phyloP scores from a whole-genome alignment of 2,797 vertebrate species.

The Sebastes matsubarae region DNA sequence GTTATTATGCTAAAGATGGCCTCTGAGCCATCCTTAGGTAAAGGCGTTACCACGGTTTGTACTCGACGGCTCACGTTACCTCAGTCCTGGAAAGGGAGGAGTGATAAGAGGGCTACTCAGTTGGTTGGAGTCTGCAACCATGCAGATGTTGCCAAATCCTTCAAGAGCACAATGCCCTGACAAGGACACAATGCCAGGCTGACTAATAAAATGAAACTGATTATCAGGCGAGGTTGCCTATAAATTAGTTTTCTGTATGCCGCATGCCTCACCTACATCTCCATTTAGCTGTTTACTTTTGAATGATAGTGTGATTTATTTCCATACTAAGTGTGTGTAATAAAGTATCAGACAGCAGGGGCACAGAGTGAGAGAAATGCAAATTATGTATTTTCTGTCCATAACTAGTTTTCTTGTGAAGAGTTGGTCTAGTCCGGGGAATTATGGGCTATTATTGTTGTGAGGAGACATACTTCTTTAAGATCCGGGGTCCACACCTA shows the following conservation, averaged over 20 bases:
- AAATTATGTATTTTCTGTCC: neutral
- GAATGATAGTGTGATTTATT: neutral
- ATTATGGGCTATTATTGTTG: slow-evolving; percentile 6
- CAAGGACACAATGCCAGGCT: neutral
- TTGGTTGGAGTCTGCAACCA: no score
- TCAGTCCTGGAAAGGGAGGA: no score
- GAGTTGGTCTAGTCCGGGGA: neutral
- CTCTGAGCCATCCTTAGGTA: no score
- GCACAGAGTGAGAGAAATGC: neutral
- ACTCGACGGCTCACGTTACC: no score
- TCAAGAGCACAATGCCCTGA: no score
- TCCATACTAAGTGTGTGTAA: neutral
- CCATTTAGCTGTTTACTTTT: neutral
- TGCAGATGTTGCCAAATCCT: no score
- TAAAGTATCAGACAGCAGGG: neutral
- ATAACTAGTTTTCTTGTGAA: neutral
- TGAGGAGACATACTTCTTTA: slow-evolving; percentile 15
- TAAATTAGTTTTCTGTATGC: neutral
- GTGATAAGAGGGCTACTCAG: fast-evolving
- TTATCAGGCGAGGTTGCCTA: neutral
- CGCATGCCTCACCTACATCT: neutral
- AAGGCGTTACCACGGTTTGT: no score
- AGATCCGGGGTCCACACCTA: slow-evolving; percentile 20
- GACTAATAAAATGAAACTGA: neutral
- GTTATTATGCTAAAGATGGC: no score